A percentile compares a stretch with the other conserved stretches of the same genome.
Conservation (phyloP, 2,113 vertebrate genomes). For the Atherinomorus stipes region DNA sequence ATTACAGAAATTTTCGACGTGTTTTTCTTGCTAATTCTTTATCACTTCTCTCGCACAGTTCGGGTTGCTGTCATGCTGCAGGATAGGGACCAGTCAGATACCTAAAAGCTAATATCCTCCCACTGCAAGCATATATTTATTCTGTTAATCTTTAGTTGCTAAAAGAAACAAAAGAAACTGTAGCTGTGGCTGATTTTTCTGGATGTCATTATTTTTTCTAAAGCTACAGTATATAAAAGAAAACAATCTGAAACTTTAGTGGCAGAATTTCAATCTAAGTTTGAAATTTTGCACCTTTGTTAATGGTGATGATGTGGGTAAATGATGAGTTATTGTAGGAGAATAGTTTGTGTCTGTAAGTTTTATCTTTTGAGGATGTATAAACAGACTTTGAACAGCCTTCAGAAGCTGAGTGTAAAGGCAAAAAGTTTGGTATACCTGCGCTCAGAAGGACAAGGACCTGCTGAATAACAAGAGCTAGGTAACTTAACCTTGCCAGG, state of each 20-base stretch:
- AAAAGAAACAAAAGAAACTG: too few relatives aligned
- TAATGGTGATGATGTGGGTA: neutral
- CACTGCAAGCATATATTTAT: too few relatives aligned
- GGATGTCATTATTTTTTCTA: too few relatives aligned
- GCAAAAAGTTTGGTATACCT: slow-evolving; percentile 22
- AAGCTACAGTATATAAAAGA: neutral
- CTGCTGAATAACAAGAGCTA: slow-evolving; percentile 56
- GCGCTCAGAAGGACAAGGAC: slow-evolving; percentile 50
- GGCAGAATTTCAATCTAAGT: neutral
- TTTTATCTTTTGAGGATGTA: neutral
- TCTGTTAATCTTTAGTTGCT: too few relatives aligned
- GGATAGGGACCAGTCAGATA: neutral
- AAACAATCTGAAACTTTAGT: neutral
- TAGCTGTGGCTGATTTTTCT: too few relatives aligned
- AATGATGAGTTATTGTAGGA: neutral
- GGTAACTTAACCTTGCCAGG: slow-evolving; percentile 71
- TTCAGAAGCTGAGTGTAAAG: slow-evolving; percentile 21
- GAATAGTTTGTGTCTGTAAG: neutral
- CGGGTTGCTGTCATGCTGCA: neutral
- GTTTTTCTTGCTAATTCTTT: too few relatives aligned
- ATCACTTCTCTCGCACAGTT: neutral
- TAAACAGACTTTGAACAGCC: slow-evolving; percentile 1
- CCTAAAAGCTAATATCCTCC: too few relatives aligned
- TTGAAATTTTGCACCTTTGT: neutral
- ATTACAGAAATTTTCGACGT: slow-evolving; percentile 21